Percentiles rank a stretch among this genome's conserved stretches.
Conservation (phyloP, 2,888 invertebrate genomes). For the Lasioglossum lativentre region DNA sequence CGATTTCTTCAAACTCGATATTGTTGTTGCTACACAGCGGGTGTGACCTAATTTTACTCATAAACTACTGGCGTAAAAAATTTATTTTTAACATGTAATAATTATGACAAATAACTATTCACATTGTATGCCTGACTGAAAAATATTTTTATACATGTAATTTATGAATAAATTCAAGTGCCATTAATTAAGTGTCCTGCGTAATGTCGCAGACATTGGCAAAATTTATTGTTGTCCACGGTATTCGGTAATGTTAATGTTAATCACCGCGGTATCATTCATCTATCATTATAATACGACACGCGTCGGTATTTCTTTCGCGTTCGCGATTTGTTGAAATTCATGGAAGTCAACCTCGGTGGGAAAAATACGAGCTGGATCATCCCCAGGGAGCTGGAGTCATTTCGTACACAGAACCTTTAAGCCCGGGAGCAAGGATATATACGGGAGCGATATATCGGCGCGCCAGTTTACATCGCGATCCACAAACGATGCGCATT, state of each 20-base stretch:
- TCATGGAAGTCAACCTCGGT: slow-evolving; percentile 1
- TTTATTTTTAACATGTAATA: too few species aligned
- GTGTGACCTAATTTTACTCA: neutral
- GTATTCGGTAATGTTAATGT: too few species aligned
- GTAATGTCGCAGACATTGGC: neutral
- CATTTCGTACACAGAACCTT: slow-evolving; percentile 47
- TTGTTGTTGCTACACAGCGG: neutral
- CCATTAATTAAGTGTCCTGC: neutral
- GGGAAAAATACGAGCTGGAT: slow-evolving; percentile 47
- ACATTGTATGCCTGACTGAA: neutral
- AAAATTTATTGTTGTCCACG: neutral
- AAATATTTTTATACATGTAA: neutral
- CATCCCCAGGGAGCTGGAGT: slow-evolving; percentile 42
- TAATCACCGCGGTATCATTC: neutral
- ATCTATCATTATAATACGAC: neutral
- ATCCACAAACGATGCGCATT: slow-evolving; percentile 53
- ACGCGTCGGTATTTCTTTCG: neutral
- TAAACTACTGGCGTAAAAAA: neutral
- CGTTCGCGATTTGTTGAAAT: slow-evolving; percentile 27
- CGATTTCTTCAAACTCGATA: neutral
- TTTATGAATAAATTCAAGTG: neutral
- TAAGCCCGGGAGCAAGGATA: slow-evolving; percentile 38
- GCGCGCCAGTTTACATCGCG: slow-evolving; percentile 53
- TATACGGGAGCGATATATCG: slow-evolving; percentile 50
- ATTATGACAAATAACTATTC: too few species aligned